phyloP scores from a whole-genome alignment of 64 coral and sea anemone species.

The Acropora yongei region DNA sequence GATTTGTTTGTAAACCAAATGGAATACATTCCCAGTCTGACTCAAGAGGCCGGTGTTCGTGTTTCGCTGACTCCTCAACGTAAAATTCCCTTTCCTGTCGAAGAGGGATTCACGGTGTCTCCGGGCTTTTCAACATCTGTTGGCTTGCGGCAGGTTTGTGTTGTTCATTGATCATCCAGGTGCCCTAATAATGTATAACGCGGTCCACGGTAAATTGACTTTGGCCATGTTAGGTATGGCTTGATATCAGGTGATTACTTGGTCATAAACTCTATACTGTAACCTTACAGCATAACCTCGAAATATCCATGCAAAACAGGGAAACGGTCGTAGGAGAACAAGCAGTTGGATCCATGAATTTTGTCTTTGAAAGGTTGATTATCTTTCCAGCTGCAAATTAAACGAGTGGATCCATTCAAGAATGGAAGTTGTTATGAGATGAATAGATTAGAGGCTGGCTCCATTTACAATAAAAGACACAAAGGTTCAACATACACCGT shows the following conservation, averaged over 20 bases:
- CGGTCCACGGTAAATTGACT: too few species aligned
- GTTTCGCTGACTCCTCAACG: conserved; percentile 71
- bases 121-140: conserved; percentile 81
- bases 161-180: background rate
- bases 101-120: conserved; percentile 77
- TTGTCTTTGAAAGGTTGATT: background rate
- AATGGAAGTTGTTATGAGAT: conserved; percentile 44
- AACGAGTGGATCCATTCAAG: conserved; percentile 61
- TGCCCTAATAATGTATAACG: background rate
- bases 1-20: conserved; percentile 89
- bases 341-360: background rate
- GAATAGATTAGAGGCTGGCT: background rate
- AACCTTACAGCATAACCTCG: background rate
- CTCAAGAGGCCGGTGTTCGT: conserved; percentile 86
- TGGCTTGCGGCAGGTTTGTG: conserved; percentile 69
- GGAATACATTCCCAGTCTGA: conserved; percentile 75
- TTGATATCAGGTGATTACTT: too few species aligned
- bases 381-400: conserved; percentile 22
- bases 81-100: conserved; percentile 81
- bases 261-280: too few species aligned
- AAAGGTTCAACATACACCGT: conserved; percentile 59
- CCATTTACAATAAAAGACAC: conserved; percentile 26
- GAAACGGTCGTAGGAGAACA: background rate
- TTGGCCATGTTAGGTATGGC: too few species aligned
- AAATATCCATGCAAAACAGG: background rate